These are phyloP conservation scores for Hycleus phaleratus DNA, from an alignment of 1,140 invertebrate genomes.

Conservation along the genomic window DNA sequence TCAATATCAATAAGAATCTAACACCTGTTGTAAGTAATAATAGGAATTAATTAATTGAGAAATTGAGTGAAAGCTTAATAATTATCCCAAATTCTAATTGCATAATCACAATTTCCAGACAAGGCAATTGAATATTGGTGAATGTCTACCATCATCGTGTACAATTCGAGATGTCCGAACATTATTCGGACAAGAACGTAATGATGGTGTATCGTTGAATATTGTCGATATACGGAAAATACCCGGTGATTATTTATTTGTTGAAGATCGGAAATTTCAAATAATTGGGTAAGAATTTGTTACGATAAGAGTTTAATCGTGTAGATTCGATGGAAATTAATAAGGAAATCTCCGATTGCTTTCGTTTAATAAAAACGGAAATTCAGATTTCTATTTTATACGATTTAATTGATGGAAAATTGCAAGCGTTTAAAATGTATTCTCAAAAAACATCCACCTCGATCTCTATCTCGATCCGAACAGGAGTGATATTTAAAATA, in stretches of 20 bases:
- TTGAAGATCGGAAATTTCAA: conserved; percentile 61
- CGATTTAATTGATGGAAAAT: too few species aligned
- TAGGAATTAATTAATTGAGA: not conserved
- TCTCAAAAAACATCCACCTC: too few species aligned
- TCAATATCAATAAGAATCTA: conserved; percentile 52
- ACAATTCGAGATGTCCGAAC: conserved; percentile 49
- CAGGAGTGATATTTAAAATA: too few species aligned
- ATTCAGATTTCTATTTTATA: too few species aligned
- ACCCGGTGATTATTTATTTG: conserved; percentile 59
- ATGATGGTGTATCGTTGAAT: conserved; percentile 40
- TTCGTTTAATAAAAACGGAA: too few species aligned
- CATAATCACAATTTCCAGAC: conserved; percentile 44
- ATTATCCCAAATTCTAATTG: not conserved
- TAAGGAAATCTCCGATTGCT: too few species aligned
- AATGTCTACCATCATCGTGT: conserved; percentile 66
- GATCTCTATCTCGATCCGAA: too few species aligned
- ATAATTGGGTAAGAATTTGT: conserved; percentile 56
- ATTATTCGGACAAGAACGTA: conserved; percentile 47
- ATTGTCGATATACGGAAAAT: conserved; percentile 60
- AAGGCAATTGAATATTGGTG: conserved; percentile 57
- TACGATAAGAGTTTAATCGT: not conserved
- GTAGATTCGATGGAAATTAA: not conserved
- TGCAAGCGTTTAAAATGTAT: too few species aligned
- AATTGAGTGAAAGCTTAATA: conserved; percentile 1
- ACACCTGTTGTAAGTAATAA: conserved; percentile 51